Evolutionary conservation across 1,140 invertebrate genomes (phyloP).

Genomic region (Lutraria rhynchaena): DNA sequence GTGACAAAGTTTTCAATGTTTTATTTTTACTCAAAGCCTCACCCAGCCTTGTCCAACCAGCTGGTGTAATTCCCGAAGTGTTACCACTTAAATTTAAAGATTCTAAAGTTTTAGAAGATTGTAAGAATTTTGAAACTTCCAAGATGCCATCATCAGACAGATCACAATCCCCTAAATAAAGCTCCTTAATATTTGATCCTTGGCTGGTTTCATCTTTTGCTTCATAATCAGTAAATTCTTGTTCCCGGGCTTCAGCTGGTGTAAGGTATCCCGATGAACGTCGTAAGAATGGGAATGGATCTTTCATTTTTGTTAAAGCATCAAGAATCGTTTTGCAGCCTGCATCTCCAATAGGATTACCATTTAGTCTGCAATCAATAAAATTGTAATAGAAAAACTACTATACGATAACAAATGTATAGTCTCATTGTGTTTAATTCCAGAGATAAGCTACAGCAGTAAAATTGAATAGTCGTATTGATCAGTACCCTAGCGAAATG

Average conservation of each 20-base stretch:
- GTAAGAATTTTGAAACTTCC: conserved; percentile 52
- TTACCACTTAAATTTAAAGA: conserved; percentile 69
- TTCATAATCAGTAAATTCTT: neutral
- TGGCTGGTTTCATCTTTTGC: neutral
- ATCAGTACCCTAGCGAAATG: too few species aligned
- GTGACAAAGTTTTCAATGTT: conserved; percentile 60
- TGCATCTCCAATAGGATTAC: conserved; percentile 63
- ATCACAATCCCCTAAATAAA: conserved; percentile 60
- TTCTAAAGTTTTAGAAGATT: conserved; percentile 59
- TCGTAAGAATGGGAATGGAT: conserved; percentile 43
- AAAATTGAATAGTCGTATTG: too few species aligned
- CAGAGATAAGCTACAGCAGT: too few species aligned
- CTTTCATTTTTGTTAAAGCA: conserved; percentile 52
- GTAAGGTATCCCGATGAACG: conserved; percentile 36
- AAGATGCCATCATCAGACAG: conserved; percentile 56
- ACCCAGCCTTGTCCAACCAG: conserved; percentile 68
- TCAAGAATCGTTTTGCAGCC: conserved; percentile 56
- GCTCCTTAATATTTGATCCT: conserved; percentile 57
- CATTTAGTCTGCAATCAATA: conserved; percentile 58
- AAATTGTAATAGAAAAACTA: too few species aligned
- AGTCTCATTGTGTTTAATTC: too few species aligned
- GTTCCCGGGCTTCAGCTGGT: conserved; percentile 12
- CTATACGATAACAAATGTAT: too few species aligned
- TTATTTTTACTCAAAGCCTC: conserved; percentile 67
- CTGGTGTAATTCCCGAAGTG: conserved; percentile 31